Evolutionary conservation across 2,797 vertebrate genomes (phyloP).

Genomic region (Coregonus ussuriensis): DNA sequence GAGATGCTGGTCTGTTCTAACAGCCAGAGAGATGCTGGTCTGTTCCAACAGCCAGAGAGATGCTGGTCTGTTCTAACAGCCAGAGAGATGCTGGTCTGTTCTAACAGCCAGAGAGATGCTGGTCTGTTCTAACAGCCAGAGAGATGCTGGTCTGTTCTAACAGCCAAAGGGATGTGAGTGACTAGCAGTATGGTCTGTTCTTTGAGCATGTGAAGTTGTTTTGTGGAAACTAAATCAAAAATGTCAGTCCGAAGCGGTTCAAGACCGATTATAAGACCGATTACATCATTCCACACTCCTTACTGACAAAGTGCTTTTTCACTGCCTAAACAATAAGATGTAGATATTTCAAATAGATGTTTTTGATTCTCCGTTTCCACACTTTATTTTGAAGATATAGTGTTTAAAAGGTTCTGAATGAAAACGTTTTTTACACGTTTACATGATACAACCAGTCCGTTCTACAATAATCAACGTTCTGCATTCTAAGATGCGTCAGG

Average conservation of each 20-base stretch:
- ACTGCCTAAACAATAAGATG: constrained; percentile 95
- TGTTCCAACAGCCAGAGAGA: no score
- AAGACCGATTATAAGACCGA: constrained; percentile 76
- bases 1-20: no score
- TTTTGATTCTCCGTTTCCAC: constrained; percentile 65
- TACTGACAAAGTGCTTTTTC: constrained; percentile 94
- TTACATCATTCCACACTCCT: constrained; percentile 84
- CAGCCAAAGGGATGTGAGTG: constrained; percentile 59
- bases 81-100: no score
- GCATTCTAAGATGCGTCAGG: constrained; percentile 40
- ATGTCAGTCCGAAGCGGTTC: constrained; percentile 80
- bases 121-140: no score
- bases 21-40: no score
- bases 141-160: no score
- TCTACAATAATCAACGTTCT: constrained; percentile 51
- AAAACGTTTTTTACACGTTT: constrained; percentile 87
- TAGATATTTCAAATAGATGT: constrained; percentile 93
- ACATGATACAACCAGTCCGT: constrained; percentile 74
- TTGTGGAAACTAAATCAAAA: constrained; percentile 77
- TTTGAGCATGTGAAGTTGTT: constrained; percentile 87
- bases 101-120: no score
- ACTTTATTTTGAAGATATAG: constrained; percentile 84
- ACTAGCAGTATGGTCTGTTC: constrained; percentile 84
- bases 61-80: no score
- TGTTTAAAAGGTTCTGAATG: constrained; percentile 86